Base-by-base conservation (phyloP, 2,888 invertebrate genomes). In the Cepaea hortensis region DNA sequence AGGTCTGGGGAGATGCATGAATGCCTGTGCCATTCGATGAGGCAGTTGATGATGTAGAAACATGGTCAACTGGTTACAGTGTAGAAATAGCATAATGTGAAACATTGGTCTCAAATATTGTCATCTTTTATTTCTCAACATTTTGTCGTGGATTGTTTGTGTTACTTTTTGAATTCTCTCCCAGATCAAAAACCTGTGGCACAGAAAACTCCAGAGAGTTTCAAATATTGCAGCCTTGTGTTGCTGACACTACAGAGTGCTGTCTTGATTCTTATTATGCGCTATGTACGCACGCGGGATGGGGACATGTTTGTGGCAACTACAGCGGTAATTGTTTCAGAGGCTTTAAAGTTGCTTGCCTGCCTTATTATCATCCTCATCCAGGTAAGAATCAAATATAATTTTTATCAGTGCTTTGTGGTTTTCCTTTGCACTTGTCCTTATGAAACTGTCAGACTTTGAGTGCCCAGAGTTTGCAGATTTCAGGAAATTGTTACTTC, bases 201-300 rank as follows among this genome's bases (percentile, higher is more conserved):
- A 13, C 50, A 20, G 61, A 79, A 87, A 65, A 85, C 87, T 2
- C 87, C 87, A 73, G 87, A 79, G 18, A 82, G 84, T 76, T 85
- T 92, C 85, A 99, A 99, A 95, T 98, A 98, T 95, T 95, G 97
- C 50, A 99, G 92, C 84, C 88, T 93, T 83, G 86, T 91, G 20
- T 97, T 98, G 75, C 95, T 99, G 90, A 98, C 99, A 0, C 95
- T 99, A 81, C 99, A 99, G 96, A 99, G 99, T 97, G 98, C 99
- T 11, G 95, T 97, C 76, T 96, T 99, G 90, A 98, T 98, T 15
- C 96, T 99, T 82, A 98, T 98, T 94, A 99, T 99, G 98, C 96
- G 99, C 85, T 98, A 98, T 95, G 97, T 97, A 1, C 96, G 98
- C 55, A 98, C 97, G 23, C 96, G 98, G 90, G 95, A 96, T 85